Percentiles rank a stretch among this genome's conserved stretches.
phyloP scores from a whole-genome alignment of 2,113 vertebrate species.

The Ornithorhynchus anatinus region DNA sequence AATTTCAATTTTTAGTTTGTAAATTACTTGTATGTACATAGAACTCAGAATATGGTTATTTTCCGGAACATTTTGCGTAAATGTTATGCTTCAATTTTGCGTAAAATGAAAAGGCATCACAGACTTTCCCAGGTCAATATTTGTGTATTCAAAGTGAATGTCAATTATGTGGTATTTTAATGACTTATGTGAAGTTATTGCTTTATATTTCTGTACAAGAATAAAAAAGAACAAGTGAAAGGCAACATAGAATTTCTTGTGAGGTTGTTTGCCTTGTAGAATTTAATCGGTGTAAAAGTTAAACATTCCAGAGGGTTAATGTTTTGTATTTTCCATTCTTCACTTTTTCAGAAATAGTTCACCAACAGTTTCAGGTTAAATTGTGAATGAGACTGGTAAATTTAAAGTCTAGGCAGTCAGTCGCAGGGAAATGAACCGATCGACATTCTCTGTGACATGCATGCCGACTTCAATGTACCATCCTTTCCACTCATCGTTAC shows the following conservation, averaged over 20 bases:
- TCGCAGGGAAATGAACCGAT: neutral
- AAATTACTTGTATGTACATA: conserved; percentile 33
- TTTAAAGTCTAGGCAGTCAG: neutral
- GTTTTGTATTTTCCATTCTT: neutral
- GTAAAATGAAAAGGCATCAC: conserved; percentile 2
- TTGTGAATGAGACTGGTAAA: neutral
- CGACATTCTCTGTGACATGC: too few species aligned
- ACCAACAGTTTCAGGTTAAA: neutral
- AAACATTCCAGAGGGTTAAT: neutral
- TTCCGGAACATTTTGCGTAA: conserved; percentile 21
- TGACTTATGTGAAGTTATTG: conserved; percentile 16
- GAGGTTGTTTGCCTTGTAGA: conserved; percentile 5
- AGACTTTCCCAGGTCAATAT: conserved; percentile 1
- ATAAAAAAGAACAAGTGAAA: conserved; percentile 4
- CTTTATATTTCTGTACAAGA: conserved; percentile 34
- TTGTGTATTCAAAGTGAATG: neutral
- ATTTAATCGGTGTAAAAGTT: neutral
- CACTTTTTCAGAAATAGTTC: neutral
- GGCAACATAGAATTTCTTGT: conserved; percentile 32
- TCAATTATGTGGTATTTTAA: conserved; percentile 24
- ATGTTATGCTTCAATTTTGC: conserved; percentile 21
- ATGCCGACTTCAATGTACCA: too few species aligned
- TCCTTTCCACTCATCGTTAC: too few species aligned
- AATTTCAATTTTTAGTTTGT: conserved; percentile 37
- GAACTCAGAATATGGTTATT: conserved; percentile 7